Percentiles rank a stretch among this genome's conserved stretches.
These are phyloP conservation scores for Morinoia aosen DNA, from an alignment of 2,888 invertebrate species.

Conservation along the genomic window DNA sequence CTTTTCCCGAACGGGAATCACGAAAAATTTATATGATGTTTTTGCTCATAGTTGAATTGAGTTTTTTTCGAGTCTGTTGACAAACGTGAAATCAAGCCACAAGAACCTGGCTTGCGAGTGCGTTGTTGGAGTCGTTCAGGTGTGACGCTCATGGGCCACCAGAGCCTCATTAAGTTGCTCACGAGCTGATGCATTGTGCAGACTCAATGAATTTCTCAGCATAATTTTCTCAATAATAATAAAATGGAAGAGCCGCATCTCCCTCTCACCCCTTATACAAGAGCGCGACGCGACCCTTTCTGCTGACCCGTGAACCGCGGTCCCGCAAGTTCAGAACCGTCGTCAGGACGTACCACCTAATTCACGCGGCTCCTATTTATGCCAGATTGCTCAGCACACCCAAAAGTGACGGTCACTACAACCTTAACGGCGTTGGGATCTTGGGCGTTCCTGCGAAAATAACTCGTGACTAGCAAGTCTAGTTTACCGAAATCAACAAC, in stretches of 20 bases:
- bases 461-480: neutral
- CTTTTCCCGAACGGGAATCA: neutral
- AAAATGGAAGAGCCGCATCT: conserved; percentile 47
- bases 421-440: neutral
- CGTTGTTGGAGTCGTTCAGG: conserved; percentile 8
- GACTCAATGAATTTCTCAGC: conserved; percentile 32
- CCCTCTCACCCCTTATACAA: conserved; percentile 50
- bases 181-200: conserved; percentile 42
- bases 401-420: neutral
- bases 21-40: neutral
- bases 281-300: neutral
- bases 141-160: conserved; percentile 29
- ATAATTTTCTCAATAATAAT: conserved; percentile 51
- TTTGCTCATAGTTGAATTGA: neutral
- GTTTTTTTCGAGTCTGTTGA: neutral
- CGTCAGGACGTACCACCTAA: neutral
- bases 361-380: neutral
- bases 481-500: neutral
- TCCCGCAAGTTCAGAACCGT: neutral
- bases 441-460: neutral
- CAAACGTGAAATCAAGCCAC: neutral
- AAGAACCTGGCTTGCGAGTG: neutral
- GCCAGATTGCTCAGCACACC: conserved; percentile 7
- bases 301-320: conserved; percentile 17
- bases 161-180: conserved; percentile 47